Evolutionary conservation across 2,797 vertebrate species (phyloP).

Genomic region (Zenarchopterus dispar): DNA sequence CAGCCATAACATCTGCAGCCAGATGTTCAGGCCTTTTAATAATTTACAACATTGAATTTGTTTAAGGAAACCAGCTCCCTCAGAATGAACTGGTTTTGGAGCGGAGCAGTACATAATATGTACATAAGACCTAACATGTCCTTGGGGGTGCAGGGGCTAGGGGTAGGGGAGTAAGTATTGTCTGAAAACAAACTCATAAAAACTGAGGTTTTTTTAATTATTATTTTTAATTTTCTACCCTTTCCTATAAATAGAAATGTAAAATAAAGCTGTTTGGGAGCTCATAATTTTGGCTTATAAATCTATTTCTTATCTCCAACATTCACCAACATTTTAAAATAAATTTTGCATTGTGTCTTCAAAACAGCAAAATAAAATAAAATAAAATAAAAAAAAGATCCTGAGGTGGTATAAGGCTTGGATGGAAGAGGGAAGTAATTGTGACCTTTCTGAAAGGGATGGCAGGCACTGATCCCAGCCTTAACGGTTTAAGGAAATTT

Average conservation of each 20-base stretch:
- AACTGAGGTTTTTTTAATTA: not conserved
- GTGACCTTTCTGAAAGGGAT: not conserved
- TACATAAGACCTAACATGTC: not conserved
- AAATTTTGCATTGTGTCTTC: not conserved
- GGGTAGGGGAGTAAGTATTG: too few species aligned
- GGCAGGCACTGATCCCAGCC: not conserved
- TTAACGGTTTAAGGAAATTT: constrained; percentile 3
- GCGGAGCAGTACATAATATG: not conserved
- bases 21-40: too few species aligned
- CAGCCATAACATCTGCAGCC: too few species aligned
- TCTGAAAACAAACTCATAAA: too few species aligned
- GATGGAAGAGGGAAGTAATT: not conserved
- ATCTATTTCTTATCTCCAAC: too few species aligned
- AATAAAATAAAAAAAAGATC: not conserved
- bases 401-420: not conserved
- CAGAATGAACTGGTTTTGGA: not conserved
- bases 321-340: too few species aligned
- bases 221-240: not conserved
- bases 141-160: too few species aligned
- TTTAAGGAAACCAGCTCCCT: too few species aligned
- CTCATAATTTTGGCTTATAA: too few species aligned
- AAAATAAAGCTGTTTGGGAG: not conserved
- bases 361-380: not conserved
- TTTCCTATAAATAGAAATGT: not conserved
- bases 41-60: too few species aligned